Conservation (phyloP, 2,888 invertebrate genomes). For the Adelphocoris suturalis region DNA sequence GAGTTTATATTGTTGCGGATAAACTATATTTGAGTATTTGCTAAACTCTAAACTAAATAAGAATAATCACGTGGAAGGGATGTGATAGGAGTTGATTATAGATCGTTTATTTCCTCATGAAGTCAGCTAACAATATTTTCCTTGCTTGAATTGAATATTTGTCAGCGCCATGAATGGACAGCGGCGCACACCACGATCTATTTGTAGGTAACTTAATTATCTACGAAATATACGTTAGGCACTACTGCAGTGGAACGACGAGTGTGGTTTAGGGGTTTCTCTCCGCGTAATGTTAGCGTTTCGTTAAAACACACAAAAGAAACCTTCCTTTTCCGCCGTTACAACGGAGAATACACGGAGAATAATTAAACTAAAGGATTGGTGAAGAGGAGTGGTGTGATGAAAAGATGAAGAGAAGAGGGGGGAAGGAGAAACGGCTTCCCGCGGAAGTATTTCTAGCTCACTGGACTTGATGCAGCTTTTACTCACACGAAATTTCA, state of each 20-base stretch:
- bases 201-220: too few species aligned
- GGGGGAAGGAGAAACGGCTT: background rate
- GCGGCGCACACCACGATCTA: too few species aligned
- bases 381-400: background rate
- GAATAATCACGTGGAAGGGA: too few species aligned
- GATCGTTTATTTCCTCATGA: too few species aligned
- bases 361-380: constrained; percentile 40
- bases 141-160: too few species aligned
- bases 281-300: background rate
- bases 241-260: constrained; percentile 6
- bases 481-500: constrained; percentile 38
- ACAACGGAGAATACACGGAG: constrained; percentile 12
- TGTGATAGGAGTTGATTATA: too few species aligned
- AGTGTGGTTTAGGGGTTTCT: background rate
- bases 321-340: background rate
- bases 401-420: background rate
- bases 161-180: too few species aligned
- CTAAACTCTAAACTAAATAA: too few species aligned
- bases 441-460: constrained; percentile 28
- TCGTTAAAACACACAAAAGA: background rate
- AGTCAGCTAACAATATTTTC: too few species aligned
- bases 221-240: background rate
- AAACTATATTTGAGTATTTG: too few species aligned
- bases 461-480: constrained; percentile 39
- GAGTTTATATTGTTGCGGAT: too few species aligned